Evolutionary conservation across 2,888 invertebrate genomes (phyloP), one percentile per base, ranked within the genome.

Genomic region (Noctua janthe): DNA sequence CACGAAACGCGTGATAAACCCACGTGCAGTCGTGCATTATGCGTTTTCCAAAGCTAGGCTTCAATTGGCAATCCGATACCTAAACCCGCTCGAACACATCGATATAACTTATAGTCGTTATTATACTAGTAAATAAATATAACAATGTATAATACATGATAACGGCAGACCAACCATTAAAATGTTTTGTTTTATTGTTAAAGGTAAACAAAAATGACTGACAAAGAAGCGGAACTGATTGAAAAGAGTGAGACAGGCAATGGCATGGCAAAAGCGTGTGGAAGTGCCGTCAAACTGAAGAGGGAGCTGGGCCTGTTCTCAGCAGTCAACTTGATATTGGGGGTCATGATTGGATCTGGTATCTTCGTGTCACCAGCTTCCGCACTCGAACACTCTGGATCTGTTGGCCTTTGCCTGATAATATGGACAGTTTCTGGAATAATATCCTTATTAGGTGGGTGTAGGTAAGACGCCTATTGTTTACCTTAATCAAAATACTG

Each of bases 301-400:
- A 96, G 98, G 88, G 98, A 98, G 93, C 95, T 99, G 73, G 99
- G 99, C 1, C 97, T 99, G 2, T 97, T 98, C 92, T 98, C 98
- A 73, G 99, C 99, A 11, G 97, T 98, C 54, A 98, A 98, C 92
- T 97, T 99, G 87, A 99, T 99, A 87, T 97, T 99, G 20, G 98
- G 99, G 75, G 98, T 99, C 10, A 99, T 99, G 99, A 99, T 99
- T 87, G 99, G 99, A 69, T 99, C 99, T 15, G 99, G 99, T 76
- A 98, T 99, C 84, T 99, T 99, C 92, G 98, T 99, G 11, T 98
- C 99, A 1, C 98, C 99, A 2, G 97, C 98, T 7, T 98, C 98
- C 11, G 99, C 99, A 0, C 95, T 99, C 56, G 95, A 97, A 88
- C 97, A 98, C 88, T 98, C 98, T 0, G 99, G 99, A 62, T 99